Evolutionary conservation across 2,113 vertebrate species (phyloP).

Genomic region (Martes martes): DNA sequence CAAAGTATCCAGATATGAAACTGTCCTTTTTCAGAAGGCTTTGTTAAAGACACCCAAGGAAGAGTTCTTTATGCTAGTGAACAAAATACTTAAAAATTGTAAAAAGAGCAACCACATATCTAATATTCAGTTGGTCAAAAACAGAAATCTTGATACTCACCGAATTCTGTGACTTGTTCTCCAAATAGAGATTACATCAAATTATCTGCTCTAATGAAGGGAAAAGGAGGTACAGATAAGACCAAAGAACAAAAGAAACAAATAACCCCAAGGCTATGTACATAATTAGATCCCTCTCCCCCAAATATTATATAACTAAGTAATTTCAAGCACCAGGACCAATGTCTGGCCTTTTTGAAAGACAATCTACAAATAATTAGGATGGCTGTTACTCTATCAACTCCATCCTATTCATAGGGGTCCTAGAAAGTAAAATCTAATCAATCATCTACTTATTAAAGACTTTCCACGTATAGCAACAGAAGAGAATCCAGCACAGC

Average conservation of each 20-base stretch:
- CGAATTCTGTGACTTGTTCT: neutral
- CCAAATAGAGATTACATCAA: neutral
- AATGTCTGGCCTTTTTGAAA: neutral
- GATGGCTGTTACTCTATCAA: neutral
- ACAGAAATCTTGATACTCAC: neutral
- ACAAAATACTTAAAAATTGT: neutral
- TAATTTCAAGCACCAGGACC: neutral
- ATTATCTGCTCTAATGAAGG: neutral
- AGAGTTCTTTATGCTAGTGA: neutral
- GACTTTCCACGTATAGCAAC: neutral
- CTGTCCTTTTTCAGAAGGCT: neutral
- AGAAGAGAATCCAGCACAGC: neutral
- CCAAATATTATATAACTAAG: neutral
- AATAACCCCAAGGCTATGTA: neutral
- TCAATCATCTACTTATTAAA: neutral
- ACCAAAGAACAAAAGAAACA: neutral
- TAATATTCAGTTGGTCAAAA: neutral
- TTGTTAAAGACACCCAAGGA: neutral
- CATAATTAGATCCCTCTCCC: neutral
- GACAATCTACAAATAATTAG: neutral
- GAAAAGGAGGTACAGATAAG: neutral
- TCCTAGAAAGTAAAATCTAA: constrained; percentile 13
- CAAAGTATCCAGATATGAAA: neutral
- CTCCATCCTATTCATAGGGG: neutral
- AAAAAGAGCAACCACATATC: neutral